Conservation (phyloP, 2,888 invertebrate species). For the Drosophila mayaguana region DNA sequence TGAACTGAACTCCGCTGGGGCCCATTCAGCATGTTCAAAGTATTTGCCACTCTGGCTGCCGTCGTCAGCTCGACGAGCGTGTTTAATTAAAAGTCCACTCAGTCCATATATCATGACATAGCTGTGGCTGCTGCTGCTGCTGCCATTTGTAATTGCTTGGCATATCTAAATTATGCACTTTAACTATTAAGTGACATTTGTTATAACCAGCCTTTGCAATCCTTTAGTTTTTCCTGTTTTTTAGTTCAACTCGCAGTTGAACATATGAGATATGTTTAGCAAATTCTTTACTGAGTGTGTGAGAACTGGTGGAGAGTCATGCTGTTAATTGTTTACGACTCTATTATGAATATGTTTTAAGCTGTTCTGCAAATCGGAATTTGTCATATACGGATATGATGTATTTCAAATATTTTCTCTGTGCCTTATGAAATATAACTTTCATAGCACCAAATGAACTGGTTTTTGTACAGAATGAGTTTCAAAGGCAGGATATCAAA, state of each 20-base stretch:
- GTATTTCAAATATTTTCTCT: too few species aligned
- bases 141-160: neutral
- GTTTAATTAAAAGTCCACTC: constrained; percentile 61
- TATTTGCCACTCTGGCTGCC: constrained; percentile 35
- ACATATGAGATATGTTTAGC: neutral
- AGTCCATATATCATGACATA: constrained; percentile 10
- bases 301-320: neutral
- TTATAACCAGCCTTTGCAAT: constrained; percentile 18
- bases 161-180: constrained; percentile 6
- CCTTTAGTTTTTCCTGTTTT: neutral
- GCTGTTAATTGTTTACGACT: too few species aligned
- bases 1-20: constrained; percentile 1
- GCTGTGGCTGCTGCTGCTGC: neutral
- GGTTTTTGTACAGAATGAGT: too few species aligned
- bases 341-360: too few species aligned
- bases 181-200: constrained; percentile 10
- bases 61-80: constrained; percentile 19
- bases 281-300: neutral
- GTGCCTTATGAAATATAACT: too few species aligned
- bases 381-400: too few species aligned
- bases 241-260: neutral
- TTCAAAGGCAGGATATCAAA: too few species aligned
- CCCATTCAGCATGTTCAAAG: constrained; percentile 27
- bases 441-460: too few species aligned
- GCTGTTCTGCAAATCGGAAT: too few species aligned